phyloP scores from a whole-genome alignment of 2,797 vertebrate species.

The Sebastes steindachneri region DNA sequence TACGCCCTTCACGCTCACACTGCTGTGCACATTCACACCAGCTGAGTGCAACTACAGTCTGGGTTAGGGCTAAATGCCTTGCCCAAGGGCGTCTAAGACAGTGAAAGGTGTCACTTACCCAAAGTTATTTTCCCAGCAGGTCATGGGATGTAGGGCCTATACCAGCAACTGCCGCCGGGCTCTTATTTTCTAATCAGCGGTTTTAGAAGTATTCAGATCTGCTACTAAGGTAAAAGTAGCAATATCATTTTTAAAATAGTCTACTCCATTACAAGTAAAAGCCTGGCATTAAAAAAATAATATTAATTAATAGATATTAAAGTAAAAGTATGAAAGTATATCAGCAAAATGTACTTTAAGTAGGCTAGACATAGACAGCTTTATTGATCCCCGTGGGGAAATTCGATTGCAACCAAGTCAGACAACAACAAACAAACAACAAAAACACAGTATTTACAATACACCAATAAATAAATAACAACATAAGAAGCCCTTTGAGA shows the following conservation, averaged over 20 bases:
- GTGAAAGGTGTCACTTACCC: neutral
- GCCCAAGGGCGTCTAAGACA: slow-evolving; percentile 4
- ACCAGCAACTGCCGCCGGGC: neutral
- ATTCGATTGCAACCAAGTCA: too few species aligned
- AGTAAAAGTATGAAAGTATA: neutral
- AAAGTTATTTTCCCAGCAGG: slow-evolving; percentile 1
- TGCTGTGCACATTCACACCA: slow-evolving; percentile 2
- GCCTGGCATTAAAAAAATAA: neutral
- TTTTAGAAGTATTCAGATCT: neutral
- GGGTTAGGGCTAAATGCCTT: neutral
- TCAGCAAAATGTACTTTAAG: too few species aligned
- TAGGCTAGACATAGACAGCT: too few species aligned
- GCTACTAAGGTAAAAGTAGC: neutral
- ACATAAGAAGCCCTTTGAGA: too few species aligned
- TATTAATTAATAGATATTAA: too few species aligned
- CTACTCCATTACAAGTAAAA: neutral
- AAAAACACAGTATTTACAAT: too few species aligned
- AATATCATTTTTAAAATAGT: neutral
- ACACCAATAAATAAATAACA: too few species aligned
- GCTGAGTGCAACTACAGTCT: neutral
- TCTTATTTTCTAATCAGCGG: neutral
- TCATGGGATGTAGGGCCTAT: neutral
- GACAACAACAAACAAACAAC: too few species aligned
- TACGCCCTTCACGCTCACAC: neutral
- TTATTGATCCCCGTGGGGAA: too few species aligned